Evolutionary conservation across 2,113 vertebrate species (phyloP).

Genomic region (Laterallus jamaicensis): DNA sequence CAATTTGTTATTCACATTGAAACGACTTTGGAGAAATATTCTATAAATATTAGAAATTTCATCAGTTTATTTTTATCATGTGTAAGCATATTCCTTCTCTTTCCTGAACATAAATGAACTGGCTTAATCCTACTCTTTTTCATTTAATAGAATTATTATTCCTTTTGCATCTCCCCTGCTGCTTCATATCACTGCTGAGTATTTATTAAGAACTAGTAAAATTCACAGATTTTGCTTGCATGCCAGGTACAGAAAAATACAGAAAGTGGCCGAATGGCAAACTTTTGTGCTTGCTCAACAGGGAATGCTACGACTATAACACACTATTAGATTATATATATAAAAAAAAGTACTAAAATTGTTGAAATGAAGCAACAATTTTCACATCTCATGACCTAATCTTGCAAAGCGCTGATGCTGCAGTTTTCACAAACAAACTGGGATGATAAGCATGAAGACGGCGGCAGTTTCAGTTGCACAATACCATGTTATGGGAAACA

Average conservation of each 20-base stretch:
- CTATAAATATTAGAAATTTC: constrained; percentile 66
- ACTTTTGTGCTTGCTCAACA: constrained; percentile 66
- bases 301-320: constrained; percentile 34
- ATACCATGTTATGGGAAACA: background rate
- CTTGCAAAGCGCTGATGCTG: background rate
- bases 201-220: constrained; percentile 74
- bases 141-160: constrained; percentile 77
- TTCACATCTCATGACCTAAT: background rate
- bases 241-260: constrained; percentile 60
- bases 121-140: constrained; percentile 61
- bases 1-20: constrained; percentile 50
- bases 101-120: constrained; percentile 71
- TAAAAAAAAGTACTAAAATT: constrained; percentile 46
- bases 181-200: constrained; percentile 68
- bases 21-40: constrained; percentile 61
- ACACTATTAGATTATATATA: constrained; percentile 31
- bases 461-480: background rate
- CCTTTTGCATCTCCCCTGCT: constrained; percentile 71
- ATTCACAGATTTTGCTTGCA: constrained; percentile 61
- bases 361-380: constrained; percentile 34
- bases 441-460: background rate
- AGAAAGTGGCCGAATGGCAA: constrained; percentile 49
- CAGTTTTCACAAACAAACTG: background rate
- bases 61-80: constrained; percentile 72
- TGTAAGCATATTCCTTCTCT: constrained; percentile 66